These are phyloP conservation scores for Galago senegalensis DNA, from an alignment of 2,797 vertebrate species.

Conservation along the genomic window DNA sequence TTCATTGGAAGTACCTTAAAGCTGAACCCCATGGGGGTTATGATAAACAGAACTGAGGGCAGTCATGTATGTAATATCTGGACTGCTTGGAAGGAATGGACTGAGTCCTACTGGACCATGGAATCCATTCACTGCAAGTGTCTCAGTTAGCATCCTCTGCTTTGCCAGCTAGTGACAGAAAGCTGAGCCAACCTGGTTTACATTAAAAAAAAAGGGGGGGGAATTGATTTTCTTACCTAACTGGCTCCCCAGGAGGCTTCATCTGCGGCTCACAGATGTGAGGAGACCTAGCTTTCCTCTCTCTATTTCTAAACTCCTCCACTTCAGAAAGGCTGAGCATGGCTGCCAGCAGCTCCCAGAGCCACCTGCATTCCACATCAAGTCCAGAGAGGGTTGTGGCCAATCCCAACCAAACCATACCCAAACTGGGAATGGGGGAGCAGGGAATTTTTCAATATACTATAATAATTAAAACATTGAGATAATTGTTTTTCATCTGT, in stretches of 20 bases:
- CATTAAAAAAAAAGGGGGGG: not conserved
- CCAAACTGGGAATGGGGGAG: not conserved
- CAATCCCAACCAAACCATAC: not conserved
- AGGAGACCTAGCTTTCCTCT: not conserved
- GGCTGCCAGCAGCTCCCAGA: not conserved
- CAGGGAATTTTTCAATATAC: not conserved
- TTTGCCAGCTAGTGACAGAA: constrained; percentile 22
- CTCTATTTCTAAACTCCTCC: not conserved
- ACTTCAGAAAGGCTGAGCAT: not conserved
- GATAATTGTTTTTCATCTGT: constrained; percentile 16
- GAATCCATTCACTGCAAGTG: not conserved
- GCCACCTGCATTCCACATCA: not conserved
- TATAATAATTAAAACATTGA: not conserved
- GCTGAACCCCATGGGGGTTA: not conserved
- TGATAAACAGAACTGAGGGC: not conserved
- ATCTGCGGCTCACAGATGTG: not conserved
- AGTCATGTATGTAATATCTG: not conserved
- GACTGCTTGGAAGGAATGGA: not conserved
- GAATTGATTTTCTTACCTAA: not conserved
- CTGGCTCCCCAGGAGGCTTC: not conserved
- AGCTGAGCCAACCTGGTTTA: not conserved
- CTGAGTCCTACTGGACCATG: not conserved
- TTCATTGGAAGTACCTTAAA: not conserved
- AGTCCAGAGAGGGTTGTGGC: not conserved
- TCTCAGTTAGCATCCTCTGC: not conserved